phyloP scores from a whole-genome alignment of 2,113 vertebrate species.

The Mola mola region DNA sequence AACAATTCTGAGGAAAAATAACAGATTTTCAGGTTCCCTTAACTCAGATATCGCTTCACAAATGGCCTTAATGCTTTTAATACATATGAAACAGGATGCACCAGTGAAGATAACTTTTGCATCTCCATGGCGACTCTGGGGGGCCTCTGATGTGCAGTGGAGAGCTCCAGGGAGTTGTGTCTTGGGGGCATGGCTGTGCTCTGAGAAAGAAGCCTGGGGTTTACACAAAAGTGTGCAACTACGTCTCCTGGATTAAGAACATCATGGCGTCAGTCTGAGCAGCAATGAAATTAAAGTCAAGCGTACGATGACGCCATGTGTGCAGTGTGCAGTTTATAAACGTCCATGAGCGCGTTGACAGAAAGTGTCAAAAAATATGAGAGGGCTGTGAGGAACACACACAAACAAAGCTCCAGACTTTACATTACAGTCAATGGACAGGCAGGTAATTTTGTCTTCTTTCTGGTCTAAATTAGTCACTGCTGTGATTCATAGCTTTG shows the following conservation, averaged over 20 bases:
- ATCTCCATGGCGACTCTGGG: conserved; percentile 72
- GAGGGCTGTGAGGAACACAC: too few species aligned
- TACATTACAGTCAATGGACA: conserved; percentile 1
- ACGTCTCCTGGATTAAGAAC: conserved; percentile 70
- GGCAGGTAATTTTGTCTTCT: background rate
- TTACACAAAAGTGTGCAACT: conserved; percentile 77
- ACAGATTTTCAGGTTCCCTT: too few species aligned
- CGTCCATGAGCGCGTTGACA: background rate
- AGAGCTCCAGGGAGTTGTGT: conserved; percentile 74
- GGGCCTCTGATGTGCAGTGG: conserved; percentile 70
- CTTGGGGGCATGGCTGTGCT: conserved; percentile 75
- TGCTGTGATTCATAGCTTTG: conserved; percentile 34
- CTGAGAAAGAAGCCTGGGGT: conserved; percentile 73
- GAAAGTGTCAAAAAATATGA: too few species aligned
- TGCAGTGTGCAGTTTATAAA: conserved; percentile 15
- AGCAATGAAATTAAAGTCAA: conserved; percentile 31
- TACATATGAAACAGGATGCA: background rate
- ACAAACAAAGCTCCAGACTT: background rate
- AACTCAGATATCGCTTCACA: too few species aligned
- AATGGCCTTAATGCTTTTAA: too few species aligned
- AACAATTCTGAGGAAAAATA: too few species aligned
- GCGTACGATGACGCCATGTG: background rate
- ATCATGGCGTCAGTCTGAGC: conserved; percentile 66
- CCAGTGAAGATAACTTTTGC: conserved; percentile 5
- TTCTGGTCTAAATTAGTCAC: too few species aligned